Conservation (phyloP, 2,113 vertebrate genomes). For the cattle (Bos taurus) region ARS-UCD2.0 NC_037334.1:39512001-39512500, state of each 20-base stretch:
- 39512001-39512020: background rate
- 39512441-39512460: background rate
- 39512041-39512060: background rate
- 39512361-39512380: background rate
- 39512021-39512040: background rate
- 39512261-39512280: background rate
- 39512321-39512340: background rate
- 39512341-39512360: background rate
- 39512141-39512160: background rate
- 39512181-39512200: background rate
- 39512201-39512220: background rate
- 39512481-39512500: fast-evolving
- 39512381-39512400: background rate
- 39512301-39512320: background rate
- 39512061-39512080: background rate
- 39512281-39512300: background rate
- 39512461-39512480: background rate
- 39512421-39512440: background rate
- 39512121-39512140: background rate
- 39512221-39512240: background rate
- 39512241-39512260: background rate
- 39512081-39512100: no score
- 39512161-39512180: background rate
- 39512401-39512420: fast-evolving
- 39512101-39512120: no score